Evolutionary conservation across 2,797 vertebrate species (phyloP).

Genomic region (Cuculus canorus): DNA sequence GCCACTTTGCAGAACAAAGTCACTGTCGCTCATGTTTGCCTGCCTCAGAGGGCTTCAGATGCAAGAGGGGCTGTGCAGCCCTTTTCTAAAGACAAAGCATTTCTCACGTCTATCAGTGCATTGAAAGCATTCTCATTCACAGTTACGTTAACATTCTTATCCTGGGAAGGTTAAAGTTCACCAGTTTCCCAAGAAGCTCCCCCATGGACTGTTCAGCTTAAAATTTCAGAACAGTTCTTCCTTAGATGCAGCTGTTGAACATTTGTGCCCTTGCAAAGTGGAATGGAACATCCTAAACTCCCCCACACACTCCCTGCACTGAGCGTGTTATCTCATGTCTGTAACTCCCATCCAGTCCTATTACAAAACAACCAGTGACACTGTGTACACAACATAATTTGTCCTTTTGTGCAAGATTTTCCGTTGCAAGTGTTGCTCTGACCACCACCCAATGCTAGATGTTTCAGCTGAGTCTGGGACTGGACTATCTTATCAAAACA

Average conservation of each 20-base stretch:
- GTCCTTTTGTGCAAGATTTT: background rate
- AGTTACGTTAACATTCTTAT: background rate
- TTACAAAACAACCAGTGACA: background rate
- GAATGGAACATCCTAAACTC: background rate
- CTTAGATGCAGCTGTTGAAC: slow-evolving; percentile 45
- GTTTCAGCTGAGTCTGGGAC: background rate
- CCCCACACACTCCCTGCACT: background rate
- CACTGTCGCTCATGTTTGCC: background rate
- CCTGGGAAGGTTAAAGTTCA: slow-evolving; percentile 74
- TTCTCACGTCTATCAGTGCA: slow-evolving; percentile 42
- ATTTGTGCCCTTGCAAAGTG: background rate
- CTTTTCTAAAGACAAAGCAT: slow-evolving; percentile 23
- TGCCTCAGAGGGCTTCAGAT: background rate
- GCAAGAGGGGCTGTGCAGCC: background rate
- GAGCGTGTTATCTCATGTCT: background rate
- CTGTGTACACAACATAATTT: background rate
- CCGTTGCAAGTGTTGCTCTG: background rate
- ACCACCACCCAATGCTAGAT: background rate
- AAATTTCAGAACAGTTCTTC: slow-evolving; percentile 12
- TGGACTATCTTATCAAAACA: background rate
- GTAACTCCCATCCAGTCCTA: background rate
- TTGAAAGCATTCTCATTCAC: slow-evolving; percentile 44
- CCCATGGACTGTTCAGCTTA: background rate
- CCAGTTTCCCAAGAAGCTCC: slow-evolving; percentile 74
- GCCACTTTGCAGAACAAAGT: slow-evolving; percentile 29